Conservation (phyloP, 2,888 invertebrate species). For the Pseudolycoriella hygida region DNA sequence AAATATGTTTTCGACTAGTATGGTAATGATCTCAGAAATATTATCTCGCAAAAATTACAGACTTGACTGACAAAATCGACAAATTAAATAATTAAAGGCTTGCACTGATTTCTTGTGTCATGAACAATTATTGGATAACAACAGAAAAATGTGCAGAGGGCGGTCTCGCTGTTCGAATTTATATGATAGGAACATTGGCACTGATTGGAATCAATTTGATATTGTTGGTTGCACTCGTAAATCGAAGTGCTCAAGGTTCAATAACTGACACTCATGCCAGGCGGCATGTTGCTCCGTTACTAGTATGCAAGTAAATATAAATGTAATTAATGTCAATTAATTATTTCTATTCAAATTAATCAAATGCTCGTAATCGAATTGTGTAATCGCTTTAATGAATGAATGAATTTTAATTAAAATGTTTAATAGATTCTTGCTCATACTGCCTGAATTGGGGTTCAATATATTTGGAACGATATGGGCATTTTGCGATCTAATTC, state of each 20-base stretch:
- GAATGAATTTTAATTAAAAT: background rate
- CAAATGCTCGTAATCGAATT: background rate
- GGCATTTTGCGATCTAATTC: slow-evolving; percentile 53
- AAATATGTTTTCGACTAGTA: slow-evolving; percentile 49
- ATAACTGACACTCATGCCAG: slow-evolving; percentile 58
- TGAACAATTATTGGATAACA: slow-evolving; percentile 42
- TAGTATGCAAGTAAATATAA: slow-evolving; percentile 46
- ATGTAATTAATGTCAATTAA: slow-evolving; percentile 9
- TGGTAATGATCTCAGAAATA: slow-evolving; percentile 33
- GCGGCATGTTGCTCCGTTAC: slow-evolving; percentile 48
- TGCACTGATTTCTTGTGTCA: slow-evolving; percentile 43
- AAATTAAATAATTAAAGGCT: slow-evolving; percentile 32
- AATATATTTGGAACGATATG: slow-evolving; percentile 69
- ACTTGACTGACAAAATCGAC: background rate
- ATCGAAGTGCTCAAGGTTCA: slow-evolving; percentile 57
- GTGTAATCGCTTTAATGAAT: too few species aligned
- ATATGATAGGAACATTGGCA: slow-evolving; percentile 50
- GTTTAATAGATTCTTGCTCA: slow-evolving; percentile 50
- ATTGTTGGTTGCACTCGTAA: slow-evolving; percentile 44
- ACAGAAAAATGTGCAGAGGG: slow-evolving; percentile 51
- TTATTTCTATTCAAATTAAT: background rate
- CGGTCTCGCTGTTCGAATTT: slow-evolving; percentile 49
- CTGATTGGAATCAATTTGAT: slow-evolving; percentile 45
- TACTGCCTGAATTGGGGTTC: slow-evolving; percentile 60
- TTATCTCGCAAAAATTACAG: slow-evolving; percentile 1